These are phyloP conservation scores for Xenopus laevis DNA, from an alignment of 2,113 vertebrate species.

Conservation along the genomic window DNA sequence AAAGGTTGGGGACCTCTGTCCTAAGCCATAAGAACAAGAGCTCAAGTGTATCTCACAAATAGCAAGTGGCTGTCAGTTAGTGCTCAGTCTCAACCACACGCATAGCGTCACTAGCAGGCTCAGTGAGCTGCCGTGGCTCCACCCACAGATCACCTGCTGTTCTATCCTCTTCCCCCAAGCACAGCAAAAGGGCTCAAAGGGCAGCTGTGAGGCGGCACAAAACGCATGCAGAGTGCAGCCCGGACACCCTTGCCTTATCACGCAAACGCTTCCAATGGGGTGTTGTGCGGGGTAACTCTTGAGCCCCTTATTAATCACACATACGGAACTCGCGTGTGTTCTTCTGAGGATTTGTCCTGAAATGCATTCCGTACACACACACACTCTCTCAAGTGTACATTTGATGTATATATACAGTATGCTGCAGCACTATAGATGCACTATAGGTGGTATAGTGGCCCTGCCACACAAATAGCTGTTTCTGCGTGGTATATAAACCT, in stretches of 20 bases:
- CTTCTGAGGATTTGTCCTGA: no score
- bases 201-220: slow-evolving; percentile 15
- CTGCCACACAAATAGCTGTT: no score
- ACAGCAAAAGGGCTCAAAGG: slow-evolving; percentile 14
- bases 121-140: not conserved
- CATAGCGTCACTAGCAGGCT: slow-evolving; percentile 30
- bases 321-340: no score
- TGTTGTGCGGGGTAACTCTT: no score
- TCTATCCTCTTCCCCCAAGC: not conserved
- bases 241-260: not conserved
- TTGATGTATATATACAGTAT: no score
- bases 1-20: no score
- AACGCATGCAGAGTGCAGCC: not conserved
- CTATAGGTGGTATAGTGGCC: no score
- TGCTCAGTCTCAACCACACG: not conserved
- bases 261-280: not conserved
- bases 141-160: slow-evolving; percentile 26
- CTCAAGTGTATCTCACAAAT: not conserved
- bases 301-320: no score
- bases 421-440: no score
- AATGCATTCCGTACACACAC: no score
- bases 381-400: no score
- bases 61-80: not conserved
- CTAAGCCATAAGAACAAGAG: not conserved
- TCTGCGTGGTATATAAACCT: no score